A percentile compares a stretch with the other conserved stretches of the same genome.
phyloP scores from a whole-genome alignment of 2,113 vertebrate genomes.

The Garra rufa region DNA sequence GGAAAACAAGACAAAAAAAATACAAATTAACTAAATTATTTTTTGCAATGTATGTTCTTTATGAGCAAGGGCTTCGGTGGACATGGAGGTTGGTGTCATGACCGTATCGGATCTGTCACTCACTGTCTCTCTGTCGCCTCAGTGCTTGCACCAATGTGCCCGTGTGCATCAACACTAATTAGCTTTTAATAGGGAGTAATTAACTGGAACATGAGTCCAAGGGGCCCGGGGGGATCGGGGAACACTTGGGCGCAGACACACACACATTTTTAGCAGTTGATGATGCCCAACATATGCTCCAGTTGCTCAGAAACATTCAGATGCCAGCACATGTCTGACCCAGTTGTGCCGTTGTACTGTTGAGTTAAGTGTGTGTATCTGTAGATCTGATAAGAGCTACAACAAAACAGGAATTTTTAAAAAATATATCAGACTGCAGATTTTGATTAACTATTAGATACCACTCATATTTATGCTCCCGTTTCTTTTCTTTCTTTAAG shows the following conservation, averaged over 20 bases:
- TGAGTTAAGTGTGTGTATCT: not conserved
- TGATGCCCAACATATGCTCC: constrained; percentile 38
- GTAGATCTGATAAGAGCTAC: not conserved
- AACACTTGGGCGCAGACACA: constrained; percentile 34
- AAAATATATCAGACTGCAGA: not conserved
- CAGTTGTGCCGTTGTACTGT: constrained; percentile 28
- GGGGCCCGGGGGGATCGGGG: constrained; percentile 23
- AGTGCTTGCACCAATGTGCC: not conserved
- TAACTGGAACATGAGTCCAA: constrained; percentile 54
- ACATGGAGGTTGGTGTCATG: not conserved
- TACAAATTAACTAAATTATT: too few species aligned
- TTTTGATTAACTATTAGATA: not conserved
- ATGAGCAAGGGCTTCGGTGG: not conserved
- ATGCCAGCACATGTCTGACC: constrained; percentile 43
- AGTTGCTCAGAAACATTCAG: constrained; percentile 42
- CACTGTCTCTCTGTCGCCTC: constrained; percentile 30
- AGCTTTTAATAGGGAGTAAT: constrained; percentile 64
- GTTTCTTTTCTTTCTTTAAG: not conserved
- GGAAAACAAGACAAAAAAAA: too few species aligned
- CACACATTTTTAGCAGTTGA: constrained; percentile 39
- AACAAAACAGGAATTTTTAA: not conserved
- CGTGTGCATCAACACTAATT: constrained; percentile 59
- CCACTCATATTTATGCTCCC: not conserved
- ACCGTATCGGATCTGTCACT: not conserved
- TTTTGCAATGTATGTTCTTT: not conserved